Evolutionary conservation across 2,797 vertebrate species (phyloP), one percentile per base, ranked within the genome.

Genomic region (Halcyon badia): DNA sequence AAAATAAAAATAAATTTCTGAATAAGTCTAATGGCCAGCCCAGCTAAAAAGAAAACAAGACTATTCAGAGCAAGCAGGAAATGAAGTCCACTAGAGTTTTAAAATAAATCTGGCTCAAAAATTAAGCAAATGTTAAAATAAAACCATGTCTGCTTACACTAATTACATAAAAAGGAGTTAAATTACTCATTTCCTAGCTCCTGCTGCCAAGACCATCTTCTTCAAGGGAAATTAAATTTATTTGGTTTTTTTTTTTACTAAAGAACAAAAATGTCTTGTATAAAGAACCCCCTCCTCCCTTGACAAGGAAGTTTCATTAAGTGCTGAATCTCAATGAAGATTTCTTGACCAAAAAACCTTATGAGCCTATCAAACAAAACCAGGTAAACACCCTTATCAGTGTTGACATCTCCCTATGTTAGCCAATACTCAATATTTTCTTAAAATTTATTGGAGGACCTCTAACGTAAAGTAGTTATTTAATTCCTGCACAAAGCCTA

Each of bases 41-140:
- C 49, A 72, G 94, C 80, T 89, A 95, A 97, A 96, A 86, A 88
- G 60, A 97, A 95, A 95, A 95, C 82, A 83, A 94, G 79, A 93
- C 94, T 77, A 92, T 95, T 96, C 37, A 91, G 83, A 87, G 52
- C 12, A 5, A 94, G 54, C 92, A 98, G 95, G 79, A 97, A 97
- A 97, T 97, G 87, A 97, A 97, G 89, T 94, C 96, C 96, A 97
- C 96, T 78, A 82, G 94, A 95, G 96, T 95, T 90, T 97, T 96
- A 94, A 95, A 96, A 97, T 87, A 94, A 95, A 97, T 82, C 86
- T 86, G 89, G 97, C 96, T 96, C 52, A 97, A 98, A 98, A 97
- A 97, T 96, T 96, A 96, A 97, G 92, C 92, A 97, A 97, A 97
- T 92, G 95, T 95, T 96, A 96, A 97, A 97, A 97, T 95, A 93